phyloP scores from a whole-genome alignment of 1,140 invertebrate genomes.

The Contarinia nasturtii region DNA sequence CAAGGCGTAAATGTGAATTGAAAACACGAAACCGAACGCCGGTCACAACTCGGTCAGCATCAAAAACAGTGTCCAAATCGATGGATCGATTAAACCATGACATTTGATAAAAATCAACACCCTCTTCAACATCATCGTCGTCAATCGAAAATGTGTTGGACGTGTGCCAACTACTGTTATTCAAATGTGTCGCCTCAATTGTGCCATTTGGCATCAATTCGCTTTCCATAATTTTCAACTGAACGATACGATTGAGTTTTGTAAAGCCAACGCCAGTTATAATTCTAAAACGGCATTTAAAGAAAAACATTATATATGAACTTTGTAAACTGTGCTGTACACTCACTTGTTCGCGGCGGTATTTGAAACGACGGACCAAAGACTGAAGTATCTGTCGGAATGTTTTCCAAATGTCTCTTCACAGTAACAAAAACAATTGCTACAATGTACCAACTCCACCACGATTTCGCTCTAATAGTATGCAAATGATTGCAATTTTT shows the following conservation, averaged over 20 bases:
- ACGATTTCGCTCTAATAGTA: neutral
- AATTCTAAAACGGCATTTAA: neutral
- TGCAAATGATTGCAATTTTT: neutral
- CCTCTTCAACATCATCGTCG: neutral
- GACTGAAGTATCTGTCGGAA: neutral
- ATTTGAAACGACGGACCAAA: neutral
- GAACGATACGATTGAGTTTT: neutral
- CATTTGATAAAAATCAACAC: neutral
- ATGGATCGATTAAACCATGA: neutral
- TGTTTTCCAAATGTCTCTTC: neutral
- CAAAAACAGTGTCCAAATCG: neutral
- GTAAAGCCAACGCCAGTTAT: neutral
- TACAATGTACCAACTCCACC: neutral
- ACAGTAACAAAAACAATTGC: neutral
- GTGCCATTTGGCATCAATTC: slow-evolving; percentile 8
- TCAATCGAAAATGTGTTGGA: slow-evolving; percentile 29
- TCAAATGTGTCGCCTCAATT: neutral
- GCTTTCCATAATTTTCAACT: neutral
- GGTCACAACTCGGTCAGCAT: neutral
- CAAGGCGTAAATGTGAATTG: neutral
- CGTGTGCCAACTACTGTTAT: neutral
- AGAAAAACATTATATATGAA: no score
- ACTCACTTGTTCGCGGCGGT: neutral
- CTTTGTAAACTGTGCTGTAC: neutral
- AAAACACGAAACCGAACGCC: neutral